Conservation (phyloP, 2,888 invertebrate genomes). For the Neoascia interrupta region DNA sequence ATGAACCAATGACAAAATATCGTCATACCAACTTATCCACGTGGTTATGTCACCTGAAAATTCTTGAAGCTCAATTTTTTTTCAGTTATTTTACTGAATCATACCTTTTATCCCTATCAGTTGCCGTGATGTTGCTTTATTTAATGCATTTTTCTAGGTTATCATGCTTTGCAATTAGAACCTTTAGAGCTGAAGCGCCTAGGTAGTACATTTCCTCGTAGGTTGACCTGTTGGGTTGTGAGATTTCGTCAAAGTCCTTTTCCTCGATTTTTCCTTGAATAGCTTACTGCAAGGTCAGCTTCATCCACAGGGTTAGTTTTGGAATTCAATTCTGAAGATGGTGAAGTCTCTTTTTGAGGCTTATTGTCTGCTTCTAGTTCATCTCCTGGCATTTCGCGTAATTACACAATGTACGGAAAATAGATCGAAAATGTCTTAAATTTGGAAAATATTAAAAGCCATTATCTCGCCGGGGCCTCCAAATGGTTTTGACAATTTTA, state of each 20-base stretch:
- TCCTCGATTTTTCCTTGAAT: constrained; percentile 47
- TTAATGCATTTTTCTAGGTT: background rate
- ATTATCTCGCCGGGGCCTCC: constrained; percentile 31
- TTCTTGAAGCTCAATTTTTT: constrained; percentile 52
- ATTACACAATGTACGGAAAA: constrained; percentile 3
- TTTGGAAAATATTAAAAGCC: background rate
- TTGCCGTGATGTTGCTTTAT: background rate
- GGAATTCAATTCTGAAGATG: too few relatives aligned
- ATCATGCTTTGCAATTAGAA: constrained; percentile 19
- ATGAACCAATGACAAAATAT: constrained; percentile 41
- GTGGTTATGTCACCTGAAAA: constrained; percentile 56
- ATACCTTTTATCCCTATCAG: constrained; percentile 42
- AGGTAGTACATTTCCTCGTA: constrained; percentile 42
- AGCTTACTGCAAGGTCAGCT: too few relatives aligned
- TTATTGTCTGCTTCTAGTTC: background rate
- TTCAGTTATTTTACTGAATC: constrained; percentile 45
- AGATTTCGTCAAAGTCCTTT: constrained; percentile 45
- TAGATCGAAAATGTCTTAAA: background rate
- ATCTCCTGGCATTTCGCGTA: background rate
- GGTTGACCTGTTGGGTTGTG: constrained; percentile 28
- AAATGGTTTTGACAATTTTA: too few relatives aligned
- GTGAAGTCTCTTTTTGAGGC: background rate
- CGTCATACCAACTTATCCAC: constrained; percentile 55
- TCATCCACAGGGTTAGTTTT: too few relatives aligned
- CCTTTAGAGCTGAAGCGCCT: constrained; percentile 35